Evolutionary conservation across 2,888 invertebrate species (phyloP).

Genomic region (Spialia ferax): DNA sequence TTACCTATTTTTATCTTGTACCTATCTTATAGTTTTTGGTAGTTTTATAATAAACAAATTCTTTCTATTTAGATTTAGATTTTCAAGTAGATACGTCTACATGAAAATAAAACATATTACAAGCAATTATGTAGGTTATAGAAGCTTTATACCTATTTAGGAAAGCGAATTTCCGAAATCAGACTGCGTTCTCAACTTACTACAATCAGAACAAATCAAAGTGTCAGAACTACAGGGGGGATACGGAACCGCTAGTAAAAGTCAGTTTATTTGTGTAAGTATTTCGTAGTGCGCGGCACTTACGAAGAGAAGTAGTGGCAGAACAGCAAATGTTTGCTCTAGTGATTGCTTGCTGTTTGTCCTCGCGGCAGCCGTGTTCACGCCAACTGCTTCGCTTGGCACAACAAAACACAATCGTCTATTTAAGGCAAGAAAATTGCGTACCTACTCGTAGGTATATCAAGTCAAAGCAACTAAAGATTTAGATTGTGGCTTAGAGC

Average conservation of each 20-base stretch:
- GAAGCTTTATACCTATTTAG: no score
- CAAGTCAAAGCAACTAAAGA: not conserved
- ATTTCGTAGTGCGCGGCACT: slow-evolving; percentile 38
- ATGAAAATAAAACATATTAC: no score
- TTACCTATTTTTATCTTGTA: no score
- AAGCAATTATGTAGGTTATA: no score
- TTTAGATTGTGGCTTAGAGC: not conserved
- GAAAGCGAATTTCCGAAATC: not conserved
- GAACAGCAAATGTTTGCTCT: slow-evolving; percentile 68
- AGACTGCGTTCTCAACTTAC: not conserved
- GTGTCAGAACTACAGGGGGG: not conserved
- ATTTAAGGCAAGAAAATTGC: not conserved
- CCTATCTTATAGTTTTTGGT: no score
- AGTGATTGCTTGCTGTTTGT: slow-evolving; percentile 74
- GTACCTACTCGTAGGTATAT: no score
- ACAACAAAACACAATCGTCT: slow-evolving; percentile 3
- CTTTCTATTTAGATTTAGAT: no score
- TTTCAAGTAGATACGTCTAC: no score
- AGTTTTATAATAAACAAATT: no score
- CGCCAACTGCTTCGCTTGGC: slow-evolving; percentile 6
- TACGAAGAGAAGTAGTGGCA: slow-evolving; percentile 53
- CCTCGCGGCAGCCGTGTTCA: slow-evolving; percentile 41
- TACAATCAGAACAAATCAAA: not conserved
- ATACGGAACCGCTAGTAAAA: not conserved
- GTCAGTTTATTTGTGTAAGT: slow-evolving; percentile 14